Conservation (phyloP, 2,113 vertebrate species). For the Aleadryas rufinucha region DNA sequence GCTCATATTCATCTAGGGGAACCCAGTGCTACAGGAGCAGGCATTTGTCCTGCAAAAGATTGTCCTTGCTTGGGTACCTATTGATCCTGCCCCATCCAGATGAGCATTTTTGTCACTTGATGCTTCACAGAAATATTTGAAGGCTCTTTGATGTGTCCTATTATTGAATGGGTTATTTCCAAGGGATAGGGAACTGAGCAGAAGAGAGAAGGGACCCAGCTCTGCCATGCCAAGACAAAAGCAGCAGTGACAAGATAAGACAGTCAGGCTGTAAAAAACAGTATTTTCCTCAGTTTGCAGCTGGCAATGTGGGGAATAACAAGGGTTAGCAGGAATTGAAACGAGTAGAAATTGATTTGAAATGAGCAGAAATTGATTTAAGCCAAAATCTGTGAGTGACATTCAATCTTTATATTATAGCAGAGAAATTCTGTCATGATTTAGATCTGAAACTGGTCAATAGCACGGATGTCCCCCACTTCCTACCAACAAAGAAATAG, state of each 20-base stretch:
- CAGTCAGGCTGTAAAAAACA: background rate
- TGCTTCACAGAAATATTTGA: background rate
- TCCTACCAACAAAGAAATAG: background rate
- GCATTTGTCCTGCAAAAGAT: background rate
- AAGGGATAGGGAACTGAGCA: background rate
- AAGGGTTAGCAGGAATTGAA: background rate
- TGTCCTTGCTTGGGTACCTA: background rate
- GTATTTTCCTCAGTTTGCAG: background rate
- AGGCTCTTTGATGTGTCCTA: background rate
- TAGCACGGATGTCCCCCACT: background rate
- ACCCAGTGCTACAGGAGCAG: background rate
- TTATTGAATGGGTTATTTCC: background rate
- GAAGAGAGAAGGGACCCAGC: background rate
- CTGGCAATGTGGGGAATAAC: background rate
- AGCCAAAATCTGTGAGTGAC: background rate
- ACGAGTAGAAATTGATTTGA: background rate
- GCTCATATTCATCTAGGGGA: background rate
- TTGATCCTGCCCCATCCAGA: background rate
- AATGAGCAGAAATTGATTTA: background rate
- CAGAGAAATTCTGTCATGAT: background rate
- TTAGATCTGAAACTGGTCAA: background rate
- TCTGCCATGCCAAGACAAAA: fast-evolving
- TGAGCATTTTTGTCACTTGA: background rate
- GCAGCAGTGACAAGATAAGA: background rate
- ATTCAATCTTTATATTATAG: background rate